Base-by-base conservation (phyloP, 2,888 invertebrate genomes). In the Arge pagana region DNA sequence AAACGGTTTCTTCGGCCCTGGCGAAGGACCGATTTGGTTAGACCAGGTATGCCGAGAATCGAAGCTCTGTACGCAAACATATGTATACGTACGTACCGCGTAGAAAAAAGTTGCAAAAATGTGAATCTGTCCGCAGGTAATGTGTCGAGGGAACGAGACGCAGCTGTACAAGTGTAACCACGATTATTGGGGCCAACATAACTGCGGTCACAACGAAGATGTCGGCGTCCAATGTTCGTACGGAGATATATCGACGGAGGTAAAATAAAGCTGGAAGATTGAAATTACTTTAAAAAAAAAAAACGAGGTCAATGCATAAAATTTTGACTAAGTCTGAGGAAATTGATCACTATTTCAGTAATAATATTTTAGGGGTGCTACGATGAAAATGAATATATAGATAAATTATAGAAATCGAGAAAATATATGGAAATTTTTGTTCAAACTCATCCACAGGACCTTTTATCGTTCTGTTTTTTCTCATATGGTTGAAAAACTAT, bases 121-220 rank as follows among this genome's bases (percentile, higher is more conserved):
- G 43, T 43, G 3, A 18, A 35, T 36, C 16, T 52, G 31, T 26
- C 8, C 30, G 16, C 71, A 80, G 71, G 71, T 82, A 5, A 80
- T 78, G 42, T 90, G 90, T 65, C 66, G 69, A 6, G 90, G 89
- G 6, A 85, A 85, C 58, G 88, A 88, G 72, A 79, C 80, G 1
- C 74, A 77, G 35, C 61, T 90, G n/a, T 80, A 81, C 40, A 74
- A 82, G 11, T 90, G 90, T 67, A 77, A 78, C 11, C 86, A 85
- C 63, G 82, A 82, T 74, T 79, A 82, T 6, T 89, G 87, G 88
- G 86, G 86, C 2, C 81, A 82, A 55, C 82, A 84, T 68, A 88
- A 89, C 67, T 90, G 89, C 67, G 82, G 83, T 52, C 89, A 90
- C 70, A 77, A 79, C 6, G 89, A 90, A 72, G 90, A 90, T 66